Percentiles rank a stretch among this genome's conserved stretches.
phyloP scores from a whole-genome alignment of 2,888 invertebrate species.

The Pogonocherus hispidulus region DNA sequence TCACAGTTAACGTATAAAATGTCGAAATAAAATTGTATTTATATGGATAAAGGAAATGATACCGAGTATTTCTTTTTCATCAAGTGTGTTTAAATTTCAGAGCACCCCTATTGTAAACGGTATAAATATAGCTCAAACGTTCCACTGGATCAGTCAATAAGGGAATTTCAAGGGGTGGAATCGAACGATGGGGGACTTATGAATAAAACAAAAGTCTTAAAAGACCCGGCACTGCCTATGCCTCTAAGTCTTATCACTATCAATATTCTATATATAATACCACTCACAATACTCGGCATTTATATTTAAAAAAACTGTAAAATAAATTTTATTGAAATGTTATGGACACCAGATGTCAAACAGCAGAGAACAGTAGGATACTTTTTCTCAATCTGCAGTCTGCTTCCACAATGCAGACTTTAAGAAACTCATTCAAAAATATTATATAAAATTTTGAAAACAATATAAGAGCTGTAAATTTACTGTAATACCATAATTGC shows the following conservation, averaged over 20 bases:
- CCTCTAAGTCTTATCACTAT: constrained; percentile 50
- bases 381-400: no score
- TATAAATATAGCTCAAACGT: constrained; percentile 65
- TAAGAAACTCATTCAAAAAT: no score
- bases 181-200: constrained; percentile 66
- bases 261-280: constrained; percentile 49
- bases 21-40: constrained; percentile 19
- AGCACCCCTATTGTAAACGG: constrained; percentile 64
- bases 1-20: constrained; percentile 13
- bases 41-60: constrained; percentile 48
- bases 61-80: constrained; percentile 62
- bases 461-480: no score
- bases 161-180: constrained; percentile 66
- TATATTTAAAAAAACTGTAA: no score
- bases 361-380: no score
- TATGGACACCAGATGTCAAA: no score
- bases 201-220: constrained; percentile 71
- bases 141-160: constrained; percentile 68
- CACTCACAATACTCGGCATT: not conserved
- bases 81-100: constrained; percentile 63
- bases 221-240: constrained; percentile 60
- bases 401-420: no score
- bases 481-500: no score
- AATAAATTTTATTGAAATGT: no score
- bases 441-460: no score